These are phyloP conservation scores for Leptopilina syphax DNA, from an alignment of 2,888 invertebrate genomes.

Conservation along the genomic window DNA sequence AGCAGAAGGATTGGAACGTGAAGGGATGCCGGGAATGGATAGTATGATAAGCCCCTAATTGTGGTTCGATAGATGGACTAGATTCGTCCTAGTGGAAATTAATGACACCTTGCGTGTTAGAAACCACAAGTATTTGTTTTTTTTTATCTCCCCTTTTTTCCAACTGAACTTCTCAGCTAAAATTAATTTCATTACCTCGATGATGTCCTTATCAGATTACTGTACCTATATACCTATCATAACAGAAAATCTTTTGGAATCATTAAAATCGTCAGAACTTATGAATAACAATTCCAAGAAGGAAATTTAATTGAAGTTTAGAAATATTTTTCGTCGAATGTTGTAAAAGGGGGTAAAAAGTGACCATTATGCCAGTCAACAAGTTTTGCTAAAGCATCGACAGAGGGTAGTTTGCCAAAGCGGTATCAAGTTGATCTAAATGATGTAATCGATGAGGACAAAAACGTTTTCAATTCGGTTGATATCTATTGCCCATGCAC, in stretches of 20 bases:
- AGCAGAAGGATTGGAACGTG: slow-evolving; percentile 4
- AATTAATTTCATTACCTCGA: no score
- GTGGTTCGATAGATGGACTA: slow-evolving; percentile 55
- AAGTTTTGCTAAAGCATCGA: slow-evolving; percentile 7
- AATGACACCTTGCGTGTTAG: slow-evolving; percentile 44
- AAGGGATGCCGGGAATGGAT: slow-evolving; percentile 58
- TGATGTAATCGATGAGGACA: slow-evolving; percentile 58
- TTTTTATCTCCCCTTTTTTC: not conserved
- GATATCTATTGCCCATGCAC: slow-evolving; percentile 49
- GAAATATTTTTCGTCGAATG: not conserved
- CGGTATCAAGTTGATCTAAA: slow-evolving; percentile 52
- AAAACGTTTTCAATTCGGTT: slow-evolving; percentile 59
- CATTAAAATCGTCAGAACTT: no score
- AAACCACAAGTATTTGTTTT: not conserved
- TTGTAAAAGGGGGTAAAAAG: not conserved
- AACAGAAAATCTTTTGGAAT: no score
- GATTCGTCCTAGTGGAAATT: slow-evolving; percentile 53
- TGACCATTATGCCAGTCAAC: slow-evolving; percentile 5
- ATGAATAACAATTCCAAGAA: no score
- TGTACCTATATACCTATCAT: no score
- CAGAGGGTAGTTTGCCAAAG: slow-evolving; percentile 22
- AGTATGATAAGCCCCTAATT: slow-evolving; percentile 58
- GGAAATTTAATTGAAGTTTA: no score
- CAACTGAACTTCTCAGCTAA: no score
- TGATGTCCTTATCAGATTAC: no score